Evolutionary conservation across 2,113 vertebrate species (phyloP).

Genomic region (Hippocampus guttulatus): DNA sequence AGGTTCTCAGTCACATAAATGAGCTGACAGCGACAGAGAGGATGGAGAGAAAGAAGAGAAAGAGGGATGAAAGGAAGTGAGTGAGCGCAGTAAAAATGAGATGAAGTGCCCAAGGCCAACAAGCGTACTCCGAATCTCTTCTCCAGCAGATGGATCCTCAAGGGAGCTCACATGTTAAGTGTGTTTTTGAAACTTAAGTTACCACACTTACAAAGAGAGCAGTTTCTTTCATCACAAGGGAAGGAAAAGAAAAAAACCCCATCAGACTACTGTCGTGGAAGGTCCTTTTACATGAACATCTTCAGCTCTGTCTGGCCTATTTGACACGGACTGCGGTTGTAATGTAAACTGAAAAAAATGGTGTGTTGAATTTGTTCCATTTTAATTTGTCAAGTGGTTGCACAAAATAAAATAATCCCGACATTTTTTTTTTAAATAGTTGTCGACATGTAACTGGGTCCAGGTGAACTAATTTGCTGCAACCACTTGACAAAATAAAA

Average conservation of each 20-base stretch:
- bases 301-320: background rate
- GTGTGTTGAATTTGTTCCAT: too few relatives aligned
- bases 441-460: too few relatives aligned
- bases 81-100: slow-evolving; percentile 46
- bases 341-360: too few relatives aligned
- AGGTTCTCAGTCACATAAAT: slow-evolving; percentile 65
- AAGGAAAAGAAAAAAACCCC: background rate
- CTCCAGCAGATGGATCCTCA: slow-evolving; percentile 9
- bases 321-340: background rate
- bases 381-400: too few relatives aligned
- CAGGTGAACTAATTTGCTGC: too few relatives aligned
- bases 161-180: slow-evolving; percentile 11
- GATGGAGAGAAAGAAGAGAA: slow-evolving; percentile 28
- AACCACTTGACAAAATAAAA: too few relatives aligned
- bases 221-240: slow-evolving; percentile 4
- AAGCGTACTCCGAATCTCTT: slow-evolving; percentile 11
- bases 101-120: slow-evolving; percentile 54
- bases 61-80: slow-evolving; percentile 26
- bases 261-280: background rate
- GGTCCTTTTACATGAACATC: background rate
- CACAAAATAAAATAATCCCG: too few relatives aligned
- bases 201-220: background rate
- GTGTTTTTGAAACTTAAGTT: slow-evolving; percentile 11
- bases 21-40: slow-evolving; percentile 48
- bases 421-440: too few relatives aligned